A percentile compares a stretch with the other conserved stretches of the same genome.
Evolutionary conservation across 2,888 invertebrate species (phyloP).

Genomic region (Drosophila neonasuta): DNA sequence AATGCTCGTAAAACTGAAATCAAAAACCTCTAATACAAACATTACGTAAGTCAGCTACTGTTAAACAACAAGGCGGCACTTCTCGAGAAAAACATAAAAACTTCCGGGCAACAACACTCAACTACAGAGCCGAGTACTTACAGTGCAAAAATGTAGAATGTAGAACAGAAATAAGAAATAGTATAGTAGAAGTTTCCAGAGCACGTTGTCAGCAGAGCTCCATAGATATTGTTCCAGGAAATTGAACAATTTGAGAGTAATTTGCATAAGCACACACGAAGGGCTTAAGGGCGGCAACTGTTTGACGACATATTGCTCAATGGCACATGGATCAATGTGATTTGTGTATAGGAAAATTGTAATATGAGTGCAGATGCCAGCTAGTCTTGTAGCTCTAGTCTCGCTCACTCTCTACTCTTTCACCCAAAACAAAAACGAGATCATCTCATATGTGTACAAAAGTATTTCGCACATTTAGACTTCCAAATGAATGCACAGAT

Average conservation of each 20-base stretch:
- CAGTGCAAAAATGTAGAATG: slow-evolving; percentile 46
- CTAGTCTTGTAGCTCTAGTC: background rate
- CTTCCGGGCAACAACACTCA: slow-evolving; percentile 44
- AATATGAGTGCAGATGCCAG: slow-evolving; percentile 41
- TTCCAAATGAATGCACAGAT: slow-evolving; percentile 67
- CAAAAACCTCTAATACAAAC: slow-evolving; percentile 66
- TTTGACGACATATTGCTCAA: slow-evolving; percentile 75
- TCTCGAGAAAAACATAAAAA: slow-evolving; percentile 66
- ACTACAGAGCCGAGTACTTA: slow-evolving; percentile 22
- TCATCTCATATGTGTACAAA: slow-evolving; percentile 71
- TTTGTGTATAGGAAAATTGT: slow-evolving; percentile 39
- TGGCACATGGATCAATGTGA: slow-evolving; percentile 63
- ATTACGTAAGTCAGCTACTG: slow-evolving; percentile 71
- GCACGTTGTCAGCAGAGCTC: background rate
- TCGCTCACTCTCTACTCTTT: slow-evolving; percentile 51
- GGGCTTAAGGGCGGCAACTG: slow-evolving; percentile 70
- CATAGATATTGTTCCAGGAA: slow-evolving; percentile 60
- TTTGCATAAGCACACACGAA: slow-evolving; percentile 60
- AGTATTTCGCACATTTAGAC: slow-evolving; percentile 72
- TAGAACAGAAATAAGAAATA: background rate
- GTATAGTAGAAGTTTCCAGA: slow-evolving; percentile 20
- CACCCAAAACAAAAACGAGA: slow-evolving; percentile 66
- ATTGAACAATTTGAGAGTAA: slow-evolving; percentile 71
- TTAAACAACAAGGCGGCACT: slow-evolving; percentile 46
- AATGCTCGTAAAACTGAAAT: slow-evolving; percentile 48